Evolutionary conservation across 1,140 invertebrate species (phyloP), one percentile per base, ranked within the genome.

Genomic region (Latrodectus geometricus): DNA sequence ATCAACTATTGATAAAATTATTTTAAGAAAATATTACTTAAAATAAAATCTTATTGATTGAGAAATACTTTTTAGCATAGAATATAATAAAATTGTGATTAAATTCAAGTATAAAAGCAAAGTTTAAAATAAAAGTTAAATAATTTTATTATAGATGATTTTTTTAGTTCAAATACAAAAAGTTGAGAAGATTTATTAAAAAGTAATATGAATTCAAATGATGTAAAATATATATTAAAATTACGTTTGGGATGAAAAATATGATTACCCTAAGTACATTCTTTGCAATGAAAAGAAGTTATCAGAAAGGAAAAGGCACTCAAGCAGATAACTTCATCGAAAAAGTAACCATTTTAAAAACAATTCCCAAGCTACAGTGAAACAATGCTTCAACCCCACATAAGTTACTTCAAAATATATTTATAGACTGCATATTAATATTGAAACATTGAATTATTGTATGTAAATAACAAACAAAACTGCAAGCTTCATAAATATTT

Each of bases 251-350:
- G 21, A 17, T 80, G 70, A 70, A 70, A 80, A 66, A 80, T 70
- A 70, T 80, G n/a, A 80, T 23, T 80, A 80, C 56, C 78, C 12
- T 70, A 49, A 52, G 48, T 69, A 54, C n/a, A 21, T 17, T 14
- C 50, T 52, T 50, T n/a, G 20, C 17, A 14, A 70, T 70, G 78
- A 50, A 70, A 80, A 68, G 78, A 80, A 80, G 66, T 80, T 68
- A 70, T 80, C 78, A 80, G 78, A 80, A 80, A 68, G 48, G 70
- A 52, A 68, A 80, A 80, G 78, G 78, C 78, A 80, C 78, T 80
- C 66, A 80, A 80, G 68, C 66, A 80, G 78, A 80, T 80, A 80
- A 80, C 78, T 80, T 80, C 78, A 79, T 68, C 76, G 15, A 70
- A 70, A 80, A 80, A 68, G 69, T 70, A 80, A 66, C 78, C 54